Evolutionary conservation across 1,140 invertebrate genomes (phyloP), one percentile per base, ranked within the genome.

Genomic region (Drosophila hydei): DNA sequence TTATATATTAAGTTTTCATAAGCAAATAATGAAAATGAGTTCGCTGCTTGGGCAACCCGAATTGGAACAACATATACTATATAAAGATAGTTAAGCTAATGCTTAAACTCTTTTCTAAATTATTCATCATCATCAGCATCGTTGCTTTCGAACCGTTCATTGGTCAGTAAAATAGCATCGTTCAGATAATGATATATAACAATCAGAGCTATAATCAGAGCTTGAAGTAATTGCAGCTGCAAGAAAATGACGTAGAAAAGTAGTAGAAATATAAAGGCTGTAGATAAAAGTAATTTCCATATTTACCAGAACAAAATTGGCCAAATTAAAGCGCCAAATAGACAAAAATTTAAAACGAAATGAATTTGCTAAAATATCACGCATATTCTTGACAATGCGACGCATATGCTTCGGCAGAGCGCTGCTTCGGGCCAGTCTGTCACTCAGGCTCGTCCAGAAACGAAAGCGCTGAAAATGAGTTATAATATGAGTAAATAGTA

Each of bases 1-100:
- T 84, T 72, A 63, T 84, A 56, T 59, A 69, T 75, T 69, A 75
- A 78, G 67, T 83, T 83, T 72, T 54, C 67, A 69, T 64, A 64
- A n/a, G 38, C 51, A 43, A 55, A 36, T 77, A 76, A 76, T 76
- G 76, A 68, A 61, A 61, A 58, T 52, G 18, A 27, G 54, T 7
- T 18, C 54, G 30, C 30, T 16, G n/a, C 42, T n/a, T 30, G 30
- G 16, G 12, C 12, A n/a, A 47, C 6, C 18, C 42, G 23, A 33
- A 40, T 19, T 19, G 19, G 12, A 42, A 56, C 5, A 0, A 7
- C 0, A 6, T 16, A 6, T 40, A 63, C 21, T 50, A 56, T 25
- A 23, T 23, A 19, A 4, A 36, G 16, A 16, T 54, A 38, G 30
- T 36, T 38, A 12, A 18, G 27, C 27, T 19, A 16, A 52, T 19